A percentile compares a stretch with the other conserved stretches of the same genome.
Evolutionary conservation across 2,888 invertebrate genomes (phyloP).

Genomic region (Drosophila macrospina): DNA sequence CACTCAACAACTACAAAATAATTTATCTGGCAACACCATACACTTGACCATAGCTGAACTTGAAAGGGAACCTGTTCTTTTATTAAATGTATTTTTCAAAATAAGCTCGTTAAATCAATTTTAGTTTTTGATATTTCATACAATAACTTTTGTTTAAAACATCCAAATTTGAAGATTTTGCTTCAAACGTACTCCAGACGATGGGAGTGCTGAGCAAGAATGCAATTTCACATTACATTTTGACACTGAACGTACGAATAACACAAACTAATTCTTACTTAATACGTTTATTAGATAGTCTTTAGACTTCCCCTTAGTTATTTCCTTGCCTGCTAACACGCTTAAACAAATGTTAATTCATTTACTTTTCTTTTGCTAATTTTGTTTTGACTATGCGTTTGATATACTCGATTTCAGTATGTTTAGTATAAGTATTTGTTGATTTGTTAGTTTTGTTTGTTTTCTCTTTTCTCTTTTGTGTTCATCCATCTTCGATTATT

Average conservation of each 20-base stretch:
- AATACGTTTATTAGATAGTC: slow-evolving; percentile 57
- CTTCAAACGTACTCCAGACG: too few species aligned
- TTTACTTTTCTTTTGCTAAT: slow-evolving; percentile 29
- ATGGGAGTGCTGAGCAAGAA: neutral
- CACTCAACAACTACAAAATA: too few species aligned
- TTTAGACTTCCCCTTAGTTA: slow-evolving; percentile 22
- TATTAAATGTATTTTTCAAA: too few species aligned
- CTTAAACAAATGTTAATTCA: slow-evolving; percentile 17
- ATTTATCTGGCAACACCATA: too few species aligned
- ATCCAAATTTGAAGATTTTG: too few species aligned
- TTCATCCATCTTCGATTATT: slow-evolving; percentile 37
- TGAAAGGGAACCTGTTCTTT: too few species aligned
- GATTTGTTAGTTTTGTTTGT: slow-evolving; percentile 21
- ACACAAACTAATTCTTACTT: slow-evolving; percentile 33
- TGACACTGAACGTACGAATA: neutral
- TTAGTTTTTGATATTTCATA: too few species aligned
- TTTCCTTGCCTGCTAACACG: slow-evolving; percentile 1
- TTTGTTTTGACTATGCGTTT: slow-evolving; percentile 36
- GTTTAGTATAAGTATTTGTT: slow-evolving; percentile 29
- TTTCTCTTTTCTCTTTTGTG: slow-evolving; percentile 33
- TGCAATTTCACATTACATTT: neutral
- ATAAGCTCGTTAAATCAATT: too few species aligned
- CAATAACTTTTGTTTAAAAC: too few species aligned
- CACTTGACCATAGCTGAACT: too few species aligned
- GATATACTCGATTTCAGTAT: slow-evolving; percentile 24